Percentiles rank a stretch among this genome's conserved stretches.
Evolutionary conservation across 2,797 vertebrate species (phyloP).

Genomic region (Oryzias dopingdopingensis): DNA sequence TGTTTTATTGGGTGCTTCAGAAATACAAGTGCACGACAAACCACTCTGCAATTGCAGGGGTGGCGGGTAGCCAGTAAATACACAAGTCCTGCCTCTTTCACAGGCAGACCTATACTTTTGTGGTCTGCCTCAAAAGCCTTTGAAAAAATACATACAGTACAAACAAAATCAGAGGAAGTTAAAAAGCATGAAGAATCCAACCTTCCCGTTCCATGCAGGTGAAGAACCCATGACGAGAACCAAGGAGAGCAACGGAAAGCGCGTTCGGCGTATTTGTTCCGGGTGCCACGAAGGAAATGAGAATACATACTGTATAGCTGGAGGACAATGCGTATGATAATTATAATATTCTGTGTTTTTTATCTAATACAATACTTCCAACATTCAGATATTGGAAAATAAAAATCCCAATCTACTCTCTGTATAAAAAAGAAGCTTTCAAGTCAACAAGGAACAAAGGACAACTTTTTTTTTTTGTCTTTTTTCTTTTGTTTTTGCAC

Average conservation of each 20-base stretch:
- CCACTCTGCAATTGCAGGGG: conserved; percentile 91
- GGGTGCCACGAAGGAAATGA: conserved; percentile 82
- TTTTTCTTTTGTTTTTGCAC: conserved; percentile 73
- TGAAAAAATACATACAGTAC: conserved; percentile 84
- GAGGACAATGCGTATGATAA: conserved; percentile 78
- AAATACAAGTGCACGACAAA: conserved; percentile 99
- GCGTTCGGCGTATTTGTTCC: conserved; percentile 87
- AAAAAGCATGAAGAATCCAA: conserved; percentile 81
- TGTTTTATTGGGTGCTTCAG: conserved; percentile 99
- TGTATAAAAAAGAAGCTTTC: conserved; percentile 90
- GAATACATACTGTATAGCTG: conserved; percentile 89
- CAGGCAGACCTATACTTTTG: conserved; percentile 86
- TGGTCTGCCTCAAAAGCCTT: conserved; percentile 89
- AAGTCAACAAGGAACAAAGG: conserved; percentile 89
- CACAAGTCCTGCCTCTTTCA: conserved; percentile 94
- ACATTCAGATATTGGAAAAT: conserved; percentile 95
- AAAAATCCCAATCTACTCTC: conserved; percentile 88
- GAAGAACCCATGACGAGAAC: conserved; percentile 81
- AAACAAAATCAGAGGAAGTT: conserved; percentile 77
- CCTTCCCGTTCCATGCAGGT: conserved; percentile 93
- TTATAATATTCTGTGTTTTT: conserved; percentile 76
- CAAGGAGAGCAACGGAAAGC: conserved; percentile 79
- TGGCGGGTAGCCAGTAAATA: conserved; percentile 95
- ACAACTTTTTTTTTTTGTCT: conserved; percentile 64
- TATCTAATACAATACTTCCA: conserved; percentile 88